Base-by-base conservation (phyloP, 2,888 invertebrate species). In the Agriotes lineatus region DNA sequence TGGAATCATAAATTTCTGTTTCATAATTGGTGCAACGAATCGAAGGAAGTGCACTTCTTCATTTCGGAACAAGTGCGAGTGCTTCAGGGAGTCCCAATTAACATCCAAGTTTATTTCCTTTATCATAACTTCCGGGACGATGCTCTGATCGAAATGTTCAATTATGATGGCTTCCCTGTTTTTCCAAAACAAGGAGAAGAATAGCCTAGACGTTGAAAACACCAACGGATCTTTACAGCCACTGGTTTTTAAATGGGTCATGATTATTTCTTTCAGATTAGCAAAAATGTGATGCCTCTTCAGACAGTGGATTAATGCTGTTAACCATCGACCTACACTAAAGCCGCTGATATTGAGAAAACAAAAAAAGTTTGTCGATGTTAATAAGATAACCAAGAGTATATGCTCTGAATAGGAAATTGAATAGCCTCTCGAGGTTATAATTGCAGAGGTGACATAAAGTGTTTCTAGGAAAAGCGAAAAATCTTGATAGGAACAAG, bases 31-130 rank as follows among this genome's bases (percentile, higher is more conserved):
- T 4, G 75, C 48, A 1, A 74, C 14, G 25, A 64, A 70, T 9
- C 75, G 58, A n/a, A 76, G 39, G 25, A 77, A 70, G 30, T 73
- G 67, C 25, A 71, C 59, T 5, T 71, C 69, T 54, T 70, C 54
- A 18, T 67, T 18, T 5, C 74, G 61, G 58, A 78, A 78, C 6
- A 78, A 45, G 42, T 77, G 74, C 0, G 76, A 76, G 56, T 78
- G 75, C 45, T 72, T 72, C 5, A 77, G 57, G 5, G 70, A 70
- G n/a, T 74, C 61, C 71, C 74, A 75, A n/a, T 59, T 69, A 33
- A 74, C 62, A 50, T 77, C 77, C 33, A 74, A 61, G 19, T 66
- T 63, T 12, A 77, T 69, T 19, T 70, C 70, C 50, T 66, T 74
- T 7, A 59, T 54, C 60, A 74, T 66, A 6, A 67, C 61, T 39